A percentile compares a stretch with the other conserved stretches of the same genome.
Evolutionary conservation across 37 sponge, comb jelly and placozoan species (phyloP).

Genomic region (Diacarnus erythraeanus): DNA sequence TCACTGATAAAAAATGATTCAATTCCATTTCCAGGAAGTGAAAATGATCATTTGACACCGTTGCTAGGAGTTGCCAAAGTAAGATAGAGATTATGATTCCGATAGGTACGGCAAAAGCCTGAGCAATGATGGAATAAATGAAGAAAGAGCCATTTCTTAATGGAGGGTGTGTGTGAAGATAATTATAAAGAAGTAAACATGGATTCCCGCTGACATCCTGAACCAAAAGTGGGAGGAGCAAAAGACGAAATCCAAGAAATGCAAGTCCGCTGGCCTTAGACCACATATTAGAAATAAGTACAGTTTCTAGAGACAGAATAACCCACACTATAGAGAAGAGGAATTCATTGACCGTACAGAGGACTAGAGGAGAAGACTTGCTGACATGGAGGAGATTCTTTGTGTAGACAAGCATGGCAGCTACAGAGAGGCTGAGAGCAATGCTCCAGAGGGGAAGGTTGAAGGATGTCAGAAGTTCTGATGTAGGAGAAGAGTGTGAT

Average conservation of each 20-base stretch:
- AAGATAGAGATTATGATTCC: neutral
- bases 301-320: slow-evolving; percentile 16
- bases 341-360: slow-evolving; percentile 28
- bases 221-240: slow-evolving; percentile 1
- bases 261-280: neutral
- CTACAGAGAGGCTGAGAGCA: neutral
- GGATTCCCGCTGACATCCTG: slow-evolving; percentile 16
- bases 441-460: slow-evolving; percentile 28
- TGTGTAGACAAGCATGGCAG: neutral
- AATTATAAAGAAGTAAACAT: neutral
- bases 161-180: neutral
- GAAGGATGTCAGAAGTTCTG: neutral
- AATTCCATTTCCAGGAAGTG: neutral
- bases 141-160: neutral
- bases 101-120: slow-evolving; percentile 1
- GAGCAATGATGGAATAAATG: neutral
- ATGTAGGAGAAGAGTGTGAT: neutral
- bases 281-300: neutral
- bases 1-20: neutral
- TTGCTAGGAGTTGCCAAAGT: slow-evolving; percentile 4
- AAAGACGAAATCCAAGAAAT: slow-evolving; percentile 6
- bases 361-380: neutral
- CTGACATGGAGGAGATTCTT: neutral
- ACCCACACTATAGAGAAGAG: slow-evolving; percentile 23
- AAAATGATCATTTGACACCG: slow-evolving; percentile 9